Conservation (phyloP, 1,140 invertebrate genomes). For the Diploscapter pachys region DNA sequence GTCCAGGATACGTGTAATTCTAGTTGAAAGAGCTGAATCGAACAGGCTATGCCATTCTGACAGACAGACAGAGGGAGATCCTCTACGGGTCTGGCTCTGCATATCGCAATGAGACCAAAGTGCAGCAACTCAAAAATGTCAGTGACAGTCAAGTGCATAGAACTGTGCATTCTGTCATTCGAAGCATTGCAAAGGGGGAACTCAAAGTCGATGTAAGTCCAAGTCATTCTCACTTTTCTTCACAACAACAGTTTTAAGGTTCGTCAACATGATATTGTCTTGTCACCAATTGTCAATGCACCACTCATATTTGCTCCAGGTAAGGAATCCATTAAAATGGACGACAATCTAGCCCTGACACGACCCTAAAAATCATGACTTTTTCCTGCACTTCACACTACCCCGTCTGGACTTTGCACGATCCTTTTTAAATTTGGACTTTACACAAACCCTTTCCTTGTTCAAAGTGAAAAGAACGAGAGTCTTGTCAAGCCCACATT, state of each 20-base stretch:
- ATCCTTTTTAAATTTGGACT: no score
- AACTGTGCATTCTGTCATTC: background rate
- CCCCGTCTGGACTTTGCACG: no score
- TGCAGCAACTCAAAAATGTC: slow-evolving; percentile 14
- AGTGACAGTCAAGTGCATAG: background rate
- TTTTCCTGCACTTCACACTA: no score
- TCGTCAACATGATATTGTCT: slow-evolving; percentile 38
- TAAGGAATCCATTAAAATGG: no score
- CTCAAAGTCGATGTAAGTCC: background rate
- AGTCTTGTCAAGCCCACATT: no score
- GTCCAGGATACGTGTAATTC: background rate
- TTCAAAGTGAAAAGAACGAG: no score
- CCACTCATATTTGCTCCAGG: slow-evolving; percentile 38
- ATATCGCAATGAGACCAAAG: slow-evolving; percentile 40
- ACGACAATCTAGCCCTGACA: no score
- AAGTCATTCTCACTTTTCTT: background rate
- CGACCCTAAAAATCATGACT: no score
- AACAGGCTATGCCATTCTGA: slow-evolving; percentile 51
- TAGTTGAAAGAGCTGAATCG: slow-evolving; percentile 44
- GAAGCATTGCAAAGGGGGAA: background rate
- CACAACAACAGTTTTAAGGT: slow-evolving; percentile 36
- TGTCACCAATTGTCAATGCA: slow-evolving; percentile 38
- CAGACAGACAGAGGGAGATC: slow-evolving; percentile 42
- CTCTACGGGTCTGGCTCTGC: slow-evolving; percentile 51
- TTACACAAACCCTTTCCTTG: no score